Base-by-base conservation (phyloP, 1,140 invertebrate genomes). In the Drosophila gunungcola region DNA sequence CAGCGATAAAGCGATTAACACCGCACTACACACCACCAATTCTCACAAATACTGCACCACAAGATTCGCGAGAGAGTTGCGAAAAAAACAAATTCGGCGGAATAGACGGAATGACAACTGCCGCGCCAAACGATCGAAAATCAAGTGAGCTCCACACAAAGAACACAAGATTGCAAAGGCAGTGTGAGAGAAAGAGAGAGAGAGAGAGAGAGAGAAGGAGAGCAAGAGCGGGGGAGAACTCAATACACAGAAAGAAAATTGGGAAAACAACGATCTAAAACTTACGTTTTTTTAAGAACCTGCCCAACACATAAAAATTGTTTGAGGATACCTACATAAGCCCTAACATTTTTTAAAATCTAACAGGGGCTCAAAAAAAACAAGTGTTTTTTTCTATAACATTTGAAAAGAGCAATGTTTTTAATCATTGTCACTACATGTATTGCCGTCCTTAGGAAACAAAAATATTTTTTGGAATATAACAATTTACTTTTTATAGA, bases 1-100 rank as follows among this genome's bases (percentile, higher is more conserved):
- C 60, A 67, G 64, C 69, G 61, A 86, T 77, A 67, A 61, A 74
- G 64, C 54, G 52, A 88, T 85, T 88, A 86, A 63, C 54, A 67
- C 70, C 70, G 51, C 27, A 13, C 7, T 16, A 43, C 56, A 39
- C 43, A 29, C 43, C 52, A 43, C 53, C n/a, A 64, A 36, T 41
- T 62, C 45, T 43, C 53, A 49, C 29, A 49, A 5, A 32, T 54
- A 36, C 29, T 39, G 63, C 58, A 60, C 67, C 62, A 62, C 64
- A 63, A 70, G 67, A 51, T 57, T 41, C 29, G 32, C 43, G 73
- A 67, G 38, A 48, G 34, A 46, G 27, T 32, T n/a, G 60, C 51
- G 27, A 72, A 86, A 86, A 86, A 80, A 16, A 27, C 25, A 36
- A 36, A 21, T 72, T 49, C 46, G 51, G 13, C 51, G 38, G 48